phyloP scores from a whole-genome alignment of 1,140 invertebrate genomes.

The Wiebesia pumilae region DNA sequence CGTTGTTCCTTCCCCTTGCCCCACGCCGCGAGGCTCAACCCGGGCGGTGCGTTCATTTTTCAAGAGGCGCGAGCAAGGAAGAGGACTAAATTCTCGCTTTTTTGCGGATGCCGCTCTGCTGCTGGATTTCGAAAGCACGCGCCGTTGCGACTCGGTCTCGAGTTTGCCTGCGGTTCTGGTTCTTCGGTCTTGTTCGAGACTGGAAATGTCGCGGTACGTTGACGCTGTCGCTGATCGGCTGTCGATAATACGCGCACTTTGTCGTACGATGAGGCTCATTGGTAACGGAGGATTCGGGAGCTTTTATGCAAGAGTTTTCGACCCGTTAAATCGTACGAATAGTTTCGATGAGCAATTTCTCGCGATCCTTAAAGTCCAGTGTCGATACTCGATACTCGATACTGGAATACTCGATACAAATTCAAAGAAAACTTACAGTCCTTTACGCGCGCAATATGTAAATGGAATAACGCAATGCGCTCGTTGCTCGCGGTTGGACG shows the following conservation, averaged over 20 bases:
- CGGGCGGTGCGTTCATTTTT: constrained; percentile 23
- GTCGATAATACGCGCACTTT: no score
- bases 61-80: neutral
- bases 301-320: no score
- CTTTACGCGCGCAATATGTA: neutral
- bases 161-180: neutral
- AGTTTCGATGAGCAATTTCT: neutral
- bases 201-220: neutral
- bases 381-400: neutral
- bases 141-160: neutral
- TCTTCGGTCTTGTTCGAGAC: neutral
- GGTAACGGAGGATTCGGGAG: no score
- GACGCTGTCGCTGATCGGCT: no score
- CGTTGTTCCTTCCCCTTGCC: neutral
- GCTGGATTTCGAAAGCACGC: neutral
- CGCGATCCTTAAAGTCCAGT: no score
- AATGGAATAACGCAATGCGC: neutral
- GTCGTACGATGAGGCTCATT: no score
- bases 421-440: no score
- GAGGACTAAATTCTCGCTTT: constrained; percentile 12
- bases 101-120: neutral
- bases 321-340: neutral
- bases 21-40: neutral
- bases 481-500: neutral
- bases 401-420: neutral